Conservation (phyloP, 2,797 vertebrate genomes). For the Cryptoblepharus egeriae region DNA sequence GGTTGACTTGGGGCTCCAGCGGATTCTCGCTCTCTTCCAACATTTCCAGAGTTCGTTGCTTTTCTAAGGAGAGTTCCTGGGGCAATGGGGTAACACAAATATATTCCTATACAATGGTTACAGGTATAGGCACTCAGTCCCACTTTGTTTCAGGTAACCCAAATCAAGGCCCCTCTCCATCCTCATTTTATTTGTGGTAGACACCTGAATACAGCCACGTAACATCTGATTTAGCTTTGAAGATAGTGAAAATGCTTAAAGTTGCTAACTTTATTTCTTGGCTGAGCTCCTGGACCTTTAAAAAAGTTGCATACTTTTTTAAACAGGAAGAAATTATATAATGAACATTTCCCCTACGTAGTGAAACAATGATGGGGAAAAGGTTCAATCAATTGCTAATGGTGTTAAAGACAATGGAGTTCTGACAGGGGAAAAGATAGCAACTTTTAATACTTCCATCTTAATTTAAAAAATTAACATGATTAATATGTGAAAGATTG, state of each 20-base stretch:
- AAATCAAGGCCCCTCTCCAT: no score
- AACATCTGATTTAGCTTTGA: neutral
- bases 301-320: neutral
- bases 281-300: neutral
- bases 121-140: no score
- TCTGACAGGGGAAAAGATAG: neutral
- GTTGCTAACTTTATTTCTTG: neutral
- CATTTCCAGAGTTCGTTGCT: slow-evolving; percentile 88
- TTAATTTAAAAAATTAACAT: neutral
- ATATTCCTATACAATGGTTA: neutral
- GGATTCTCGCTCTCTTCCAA: slow-evolving; percentile 82
- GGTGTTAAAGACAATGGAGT: neutral
- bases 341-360: neutral
- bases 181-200: no score
- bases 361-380: neutral
- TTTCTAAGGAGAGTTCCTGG: slow-evolving; percentile 91
- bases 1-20: slow-evolving; percentile 49
- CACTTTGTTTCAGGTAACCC: no score
- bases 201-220: neutral
- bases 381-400: neutral
- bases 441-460: neutral
- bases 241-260: neutral
- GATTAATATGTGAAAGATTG: neutral
- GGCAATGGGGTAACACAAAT: neutral
- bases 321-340: neutral